Evolutionary conservation across 2,797 vertebrate species (phyloP).

Genomic region (Dendrocincla fuliginosa): DNA sequence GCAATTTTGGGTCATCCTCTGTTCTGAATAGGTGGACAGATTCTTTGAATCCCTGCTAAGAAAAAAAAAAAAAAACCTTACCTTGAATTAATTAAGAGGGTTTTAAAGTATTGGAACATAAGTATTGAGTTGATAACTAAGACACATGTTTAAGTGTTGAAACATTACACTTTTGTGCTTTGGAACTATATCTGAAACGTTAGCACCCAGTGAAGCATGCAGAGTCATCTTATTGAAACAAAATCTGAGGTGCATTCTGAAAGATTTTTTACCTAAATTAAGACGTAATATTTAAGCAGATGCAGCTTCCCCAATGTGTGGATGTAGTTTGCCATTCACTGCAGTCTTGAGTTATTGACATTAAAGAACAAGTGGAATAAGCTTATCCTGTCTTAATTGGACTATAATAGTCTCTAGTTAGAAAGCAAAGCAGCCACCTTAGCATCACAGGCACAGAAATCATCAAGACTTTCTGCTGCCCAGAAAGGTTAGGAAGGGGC

Average conservation of each 20-base stretch:
- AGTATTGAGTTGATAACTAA: constrained; percentile 44
- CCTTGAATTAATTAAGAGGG: constrained; percentile 66
- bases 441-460: constrained; percentile 43
- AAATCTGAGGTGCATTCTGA: not conserved
- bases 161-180: constrained; percentile 51
- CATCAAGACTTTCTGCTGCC: constrained; percentile 9
- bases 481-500: constrained; percentile 5
- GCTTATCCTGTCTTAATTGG: constrained; percentile 67
- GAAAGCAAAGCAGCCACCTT: constrained; percentile 51
- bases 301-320: not conserved
- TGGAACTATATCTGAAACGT: constrained; percentile 50
- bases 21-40: constrained; percentile 46
- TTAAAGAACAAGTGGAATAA: constrained; percentile 58
- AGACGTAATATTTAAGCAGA: constrained; percentile 5
- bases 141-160: constrained; percentile 34
- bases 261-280: not conserved
- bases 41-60: constrained; percentile 64
- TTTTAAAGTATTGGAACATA: constrained; percentile 58
- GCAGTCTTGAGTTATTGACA: constrained; percentile 25
- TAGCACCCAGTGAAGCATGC: not conserved
- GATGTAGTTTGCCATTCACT: constrained; percentile 14
- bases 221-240: not conserved
- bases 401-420: constrained; percentile 60
- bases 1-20: constrained; percentile 55
- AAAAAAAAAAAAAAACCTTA: constrained; percentile 39